Conservation (phyloP, 2,113 vertebrate species). For the Tupaia tana region DNA sequence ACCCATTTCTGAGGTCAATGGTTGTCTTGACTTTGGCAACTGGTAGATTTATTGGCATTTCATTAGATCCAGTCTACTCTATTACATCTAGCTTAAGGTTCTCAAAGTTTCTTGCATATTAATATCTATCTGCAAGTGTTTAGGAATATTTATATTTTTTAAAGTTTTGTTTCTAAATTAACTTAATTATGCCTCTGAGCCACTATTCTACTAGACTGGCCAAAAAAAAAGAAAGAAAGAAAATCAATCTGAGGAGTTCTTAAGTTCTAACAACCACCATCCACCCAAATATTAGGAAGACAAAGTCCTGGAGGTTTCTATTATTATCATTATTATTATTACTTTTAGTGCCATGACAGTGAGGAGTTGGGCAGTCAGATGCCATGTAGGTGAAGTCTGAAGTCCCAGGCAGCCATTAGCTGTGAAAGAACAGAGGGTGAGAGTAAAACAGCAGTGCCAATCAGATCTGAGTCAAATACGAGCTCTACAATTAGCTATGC, state of each 20-base stretch:
- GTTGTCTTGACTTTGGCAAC: slow-evolving; percentile 3
- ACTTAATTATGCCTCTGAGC: slow-evolving; percentile 20
- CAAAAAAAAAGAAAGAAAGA: background rate
- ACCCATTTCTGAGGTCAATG: background rate
- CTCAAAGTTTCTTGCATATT: background rate
- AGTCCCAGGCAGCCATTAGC: background rate
- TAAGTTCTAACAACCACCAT: background rate
- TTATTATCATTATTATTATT: no score
- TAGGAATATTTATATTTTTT: slow-evolving; percentile 26
- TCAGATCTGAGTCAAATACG: background rate
- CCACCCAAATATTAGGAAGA: slow-evolving; percentile 3
- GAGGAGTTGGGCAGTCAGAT: background rate
- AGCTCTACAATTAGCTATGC: background rate
- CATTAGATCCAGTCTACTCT: background rate
- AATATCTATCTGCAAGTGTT: background rate
- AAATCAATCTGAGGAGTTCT: background rate
- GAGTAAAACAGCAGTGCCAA: background rate
- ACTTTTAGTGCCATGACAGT: background rate
- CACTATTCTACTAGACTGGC: background rate
- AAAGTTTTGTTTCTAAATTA: background rate
- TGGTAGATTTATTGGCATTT: background rate
- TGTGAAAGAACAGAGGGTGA: background rate
- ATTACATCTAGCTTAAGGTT: background rate
- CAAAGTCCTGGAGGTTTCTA: background rate
- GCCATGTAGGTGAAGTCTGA: background rate